Evolutionary conservation across 2,888 invertebrate genomes (phyloP).

Genomic region (Drosophila quasianomalipes): DNA sequence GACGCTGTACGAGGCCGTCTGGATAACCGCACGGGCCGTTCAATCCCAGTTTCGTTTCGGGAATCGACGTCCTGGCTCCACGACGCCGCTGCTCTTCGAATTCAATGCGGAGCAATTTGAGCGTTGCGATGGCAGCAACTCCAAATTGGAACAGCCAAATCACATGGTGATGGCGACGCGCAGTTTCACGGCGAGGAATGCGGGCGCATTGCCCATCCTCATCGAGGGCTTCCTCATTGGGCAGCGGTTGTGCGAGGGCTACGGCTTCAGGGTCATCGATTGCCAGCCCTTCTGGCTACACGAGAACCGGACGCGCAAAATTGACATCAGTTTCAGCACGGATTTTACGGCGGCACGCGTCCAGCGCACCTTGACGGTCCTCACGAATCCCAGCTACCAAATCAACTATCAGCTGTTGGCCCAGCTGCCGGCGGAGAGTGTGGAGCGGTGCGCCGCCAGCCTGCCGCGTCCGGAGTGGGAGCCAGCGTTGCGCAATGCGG

Average conservation of each 20-base stretch:
- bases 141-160: not conserved
- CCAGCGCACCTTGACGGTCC: constrained; percentile 88
- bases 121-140: constrained; percentile 84
- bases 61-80: constrained; percentile 92
- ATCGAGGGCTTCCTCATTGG: constrained; percentile 89
- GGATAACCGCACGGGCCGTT: constrained; percentile 93
- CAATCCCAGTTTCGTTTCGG: constrained; percentile 95
- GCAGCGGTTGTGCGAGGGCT: constrained; percentile 90
- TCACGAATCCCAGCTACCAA: constrained; percentile 87
- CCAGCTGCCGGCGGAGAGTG: constrained; percentile 87
- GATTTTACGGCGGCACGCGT: constrained; percentile 93
- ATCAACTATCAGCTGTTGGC: constrained; percentile 91
- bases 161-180: constrained; percentile 89
- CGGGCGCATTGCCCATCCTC: constrained; percentile 94
- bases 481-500: constrained; percentile 88
- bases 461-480: constrained; percentile 93
- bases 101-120: constrained; percentile 87
- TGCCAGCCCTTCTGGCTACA: constrained; percentile 90
- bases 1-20: constrained; percentile 94
- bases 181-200: constrained; percentile 94
- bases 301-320: constrained; percentile 90
- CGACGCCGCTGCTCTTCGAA: constrained; percentile 92
- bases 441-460: constrained; percentile 89
- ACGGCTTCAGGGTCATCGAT: constrained; percentile 92
- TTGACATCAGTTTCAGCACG: constrained; percentile 95